Conservation (phyloP, 2,113 vertebrate species). For the Mormoops blainvillei region DNA sequence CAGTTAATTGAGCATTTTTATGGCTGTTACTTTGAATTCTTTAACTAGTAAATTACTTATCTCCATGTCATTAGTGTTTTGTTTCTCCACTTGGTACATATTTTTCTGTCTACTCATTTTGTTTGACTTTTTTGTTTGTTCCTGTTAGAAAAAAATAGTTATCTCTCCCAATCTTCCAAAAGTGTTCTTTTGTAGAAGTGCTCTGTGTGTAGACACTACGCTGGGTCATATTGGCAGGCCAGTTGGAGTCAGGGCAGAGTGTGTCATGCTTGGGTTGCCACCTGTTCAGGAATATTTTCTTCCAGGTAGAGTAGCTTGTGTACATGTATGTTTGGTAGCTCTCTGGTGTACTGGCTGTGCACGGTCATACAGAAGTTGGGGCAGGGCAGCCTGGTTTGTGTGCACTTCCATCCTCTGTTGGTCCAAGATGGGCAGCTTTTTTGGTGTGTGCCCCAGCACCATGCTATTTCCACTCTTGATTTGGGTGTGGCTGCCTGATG, state of each 20-base stretch:
- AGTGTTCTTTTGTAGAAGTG: neutral
- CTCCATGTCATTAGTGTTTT: neutral
- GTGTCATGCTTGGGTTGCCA: neutral
- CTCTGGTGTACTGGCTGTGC: neutral
- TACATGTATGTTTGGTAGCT: neutral
- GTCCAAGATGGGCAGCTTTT: neutral
- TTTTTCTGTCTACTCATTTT: neutral
- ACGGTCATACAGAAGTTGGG: neutral
- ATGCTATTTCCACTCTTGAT: neutral
- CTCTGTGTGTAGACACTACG: neutral
- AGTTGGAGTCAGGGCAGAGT: neutral
- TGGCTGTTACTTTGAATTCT: neutral
- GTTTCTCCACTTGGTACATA: neutral
- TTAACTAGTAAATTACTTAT: neutral
- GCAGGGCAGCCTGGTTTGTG: neutral
- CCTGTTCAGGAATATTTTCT: neutral
- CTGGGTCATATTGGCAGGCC: neutral
- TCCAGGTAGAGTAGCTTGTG: neutral
- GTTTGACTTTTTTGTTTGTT: neutral
- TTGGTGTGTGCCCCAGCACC: neutral
- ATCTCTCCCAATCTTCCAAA: neutral
- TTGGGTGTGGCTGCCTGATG: neutral
- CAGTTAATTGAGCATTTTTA: neutral
- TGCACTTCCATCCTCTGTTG: neutral
- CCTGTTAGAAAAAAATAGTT: neutral